phyloP scores from a whole-genome alignment of 1,140 invertebrate genomes.

The Thereuonema tuberculata region DNA sequence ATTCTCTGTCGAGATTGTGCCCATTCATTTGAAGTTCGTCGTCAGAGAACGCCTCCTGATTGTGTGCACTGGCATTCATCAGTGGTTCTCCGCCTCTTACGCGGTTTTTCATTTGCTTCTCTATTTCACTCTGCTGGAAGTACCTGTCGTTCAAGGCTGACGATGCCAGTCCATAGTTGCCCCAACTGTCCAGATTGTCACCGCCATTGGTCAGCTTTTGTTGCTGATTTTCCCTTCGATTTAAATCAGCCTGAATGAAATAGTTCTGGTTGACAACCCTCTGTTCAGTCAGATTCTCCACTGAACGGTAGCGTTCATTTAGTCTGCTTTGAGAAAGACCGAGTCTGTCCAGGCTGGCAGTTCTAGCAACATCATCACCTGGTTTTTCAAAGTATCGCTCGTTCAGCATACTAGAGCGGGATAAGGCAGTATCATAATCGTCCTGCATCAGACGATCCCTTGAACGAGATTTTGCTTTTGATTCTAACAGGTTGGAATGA shows the following conservation, averaged over 20 bases:
- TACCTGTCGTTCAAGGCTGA: conserved; percentile 25
- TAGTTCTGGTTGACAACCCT: neutral
- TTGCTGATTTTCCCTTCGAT: neutral
- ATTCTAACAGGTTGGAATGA: neutral
- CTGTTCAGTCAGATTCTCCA: conserved; percentile 44
- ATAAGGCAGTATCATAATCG: neutral
- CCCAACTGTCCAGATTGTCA: neutral
- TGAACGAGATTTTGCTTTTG: neutral
- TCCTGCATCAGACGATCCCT: neutral
- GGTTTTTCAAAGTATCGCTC: conserved; percentile 2
- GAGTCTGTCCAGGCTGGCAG: conserved; percentile 36
- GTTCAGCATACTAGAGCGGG: neutral
- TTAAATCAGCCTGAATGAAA: neutral
- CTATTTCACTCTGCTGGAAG: conserved; percentile 19
- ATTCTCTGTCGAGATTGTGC: conserved; percentile 15
- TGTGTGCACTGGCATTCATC: conserved; percentile 2
- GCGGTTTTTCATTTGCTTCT: conserved; percentile 6
- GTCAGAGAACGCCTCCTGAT: neutral
- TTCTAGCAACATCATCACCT: neutral
- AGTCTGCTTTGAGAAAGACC: conserved; percentile 66
- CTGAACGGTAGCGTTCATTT: conserved; percentile 72
- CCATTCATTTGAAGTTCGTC: conserved; percentile 16
- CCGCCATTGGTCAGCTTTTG: neutral
- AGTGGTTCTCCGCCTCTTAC: conserved; percentile 1
- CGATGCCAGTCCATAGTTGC: conserved; percentile 20